Evolutionary conservation across 2,888 invertebrate genomes (phyloP), one percentile per base, ranked within the genome.

Genomic region (Drosophila conformis): DNA sequence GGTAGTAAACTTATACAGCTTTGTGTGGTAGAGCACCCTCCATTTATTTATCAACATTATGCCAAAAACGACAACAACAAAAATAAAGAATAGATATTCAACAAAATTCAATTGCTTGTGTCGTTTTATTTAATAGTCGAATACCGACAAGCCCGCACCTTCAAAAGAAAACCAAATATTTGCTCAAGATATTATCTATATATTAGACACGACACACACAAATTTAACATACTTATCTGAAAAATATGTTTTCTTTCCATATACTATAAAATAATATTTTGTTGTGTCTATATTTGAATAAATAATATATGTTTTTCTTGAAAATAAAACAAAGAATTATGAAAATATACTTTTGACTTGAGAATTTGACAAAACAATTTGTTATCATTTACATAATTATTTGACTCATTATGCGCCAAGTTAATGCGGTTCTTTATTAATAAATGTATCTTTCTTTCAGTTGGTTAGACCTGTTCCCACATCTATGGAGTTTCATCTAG

Each of bases 401-500:
- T 15, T 15, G 25, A 7, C 21, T 25, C 25, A 15, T 11, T 4
- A 25, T 46, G 25, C 15, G 46, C 4, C 15, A 46, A 4, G 4
- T 25, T 46, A 25, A 46, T 25, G 21, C 13, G 7, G 7, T 21
- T 25, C 2, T 15, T 25, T 2, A 46, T 46, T 46, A 46, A 25
- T 8, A 15, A 4, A 25, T 46, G 4, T 46, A 46, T 46, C 25
- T 63, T 66, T 80, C 90, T 96, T 96, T 21, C 95, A 97, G 97
- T 95, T 96, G 95, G 96, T 96, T 95, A 95, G 96, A 96, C 96
- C 95, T 95, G 96, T 96, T 96, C 96, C 96, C 95, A 96, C 96
- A 96, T 97, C 96, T 96, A 97, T 97, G 97, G 97, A 97, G 98
- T 98, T 98, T 97, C 96, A 97, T 95, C 97, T 98, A 96, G 98